Conservation (phyloP, 2,113 vertebrate genomes). For the Brachyhypopomus occidentalis region DNA sequence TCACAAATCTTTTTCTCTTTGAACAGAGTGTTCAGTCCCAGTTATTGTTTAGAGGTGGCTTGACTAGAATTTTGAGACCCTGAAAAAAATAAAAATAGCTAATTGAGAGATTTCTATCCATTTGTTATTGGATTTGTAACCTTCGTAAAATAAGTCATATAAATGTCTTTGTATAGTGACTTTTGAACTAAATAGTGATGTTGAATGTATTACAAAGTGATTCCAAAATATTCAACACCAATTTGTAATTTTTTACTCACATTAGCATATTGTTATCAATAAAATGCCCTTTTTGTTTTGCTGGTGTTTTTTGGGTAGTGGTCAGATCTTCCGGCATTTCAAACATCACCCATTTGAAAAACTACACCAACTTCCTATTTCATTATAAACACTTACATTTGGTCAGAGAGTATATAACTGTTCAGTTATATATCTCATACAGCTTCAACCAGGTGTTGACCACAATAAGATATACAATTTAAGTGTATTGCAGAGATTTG, state of each 20-base stretch:
- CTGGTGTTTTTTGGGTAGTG: too few relatives aligned
- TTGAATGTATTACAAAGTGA: background rate
- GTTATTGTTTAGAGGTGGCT: background rate
- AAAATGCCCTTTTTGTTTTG: too few relatives aligned
- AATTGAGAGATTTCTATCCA: background rate
- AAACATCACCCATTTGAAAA: too few relatives aligned
- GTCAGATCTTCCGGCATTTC: too few relatives aligned
- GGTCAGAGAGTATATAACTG: too few relatives aligned
- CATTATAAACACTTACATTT: too few relatives aligned
- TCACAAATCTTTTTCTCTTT: background rate
- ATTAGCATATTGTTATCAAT: background rate
- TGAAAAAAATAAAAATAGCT: background rate
- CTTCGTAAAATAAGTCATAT: background rate
- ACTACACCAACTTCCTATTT: too few relatives aligned
- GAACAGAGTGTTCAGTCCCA: background rate
- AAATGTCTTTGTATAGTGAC: conserved; percentile 13
- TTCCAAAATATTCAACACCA: conserved; percentile 7
- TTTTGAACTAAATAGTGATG: background rate
- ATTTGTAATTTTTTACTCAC: background rate
- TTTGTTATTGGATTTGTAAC: background rate
- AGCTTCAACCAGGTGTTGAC: too few relatives aligned
- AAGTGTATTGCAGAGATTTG: too few relatives aligned
- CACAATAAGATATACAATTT: too few relatives aligned
- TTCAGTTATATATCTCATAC: too few relatives aligned
- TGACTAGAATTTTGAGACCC: background rate